Percentiles rank a stretch among this genome's conserved stretches.
Evolutionary conservation across 2,797 vertebrate genomes (phyloP).

Genomic region (Petrocephalus sullivani): DNA sequence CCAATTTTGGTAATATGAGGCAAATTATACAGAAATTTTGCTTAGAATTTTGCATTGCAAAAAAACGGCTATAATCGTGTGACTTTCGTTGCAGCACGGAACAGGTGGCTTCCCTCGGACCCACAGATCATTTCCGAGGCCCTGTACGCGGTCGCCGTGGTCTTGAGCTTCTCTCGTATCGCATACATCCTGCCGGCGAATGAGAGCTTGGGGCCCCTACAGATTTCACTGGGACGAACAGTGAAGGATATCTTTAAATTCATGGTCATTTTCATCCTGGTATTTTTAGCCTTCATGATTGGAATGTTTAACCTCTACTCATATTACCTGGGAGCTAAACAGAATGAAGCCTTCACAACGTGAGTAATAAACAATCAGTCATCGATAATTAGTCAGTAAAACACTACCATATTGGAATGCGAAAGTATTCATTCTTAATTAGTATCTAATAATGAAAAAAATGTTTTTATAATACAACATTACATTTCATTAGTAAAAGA

Average conservation of each 20-base stretch:
- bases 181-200: slow-evolving; percentile 97
- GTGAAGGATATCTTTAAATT: slow-evolving; percentile 99
- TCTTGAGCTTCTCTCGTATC: slow-evolving; percentile 95
- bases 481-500: background rate
- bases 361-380: slow-evolving; percentile 53
- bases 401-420: background rate
- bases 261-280: slow-evolving; percentile 99
- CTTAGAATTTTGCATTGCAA: background rate
- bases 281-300: slow-evolving; percentile 98
- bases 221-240: slow-evolving; percentile 94
- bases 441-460: background rate
- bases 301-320: slow-evolving; percentile 99
- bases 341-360: slow-evolving; percentile 97
- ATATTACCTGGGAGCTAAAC: slow-evolving; percentile 90
- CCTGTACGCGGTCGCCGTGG: slow-evolving; percentile 91
- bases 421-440: background rate
- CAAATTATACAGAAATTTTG: background rate
- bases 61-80: background rate
- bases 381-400: background rate
- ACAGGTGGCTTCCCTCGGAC: slow-evolving; percentile 87
- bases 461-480: background rate
- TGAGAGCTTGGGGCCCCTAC: slow-evolving; percentile 96
- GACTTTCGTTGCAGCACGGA: slow-evolving; percentile 69
- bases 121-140: slow-evolving; percentile 96
- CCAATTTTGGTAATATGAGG: background rate